Evolutionary conservation across 2,797 vertebrate genomes (phyloP), one percentile per base, ranked within the genome.

Genomic region (Poecilia wingei): DNA sequence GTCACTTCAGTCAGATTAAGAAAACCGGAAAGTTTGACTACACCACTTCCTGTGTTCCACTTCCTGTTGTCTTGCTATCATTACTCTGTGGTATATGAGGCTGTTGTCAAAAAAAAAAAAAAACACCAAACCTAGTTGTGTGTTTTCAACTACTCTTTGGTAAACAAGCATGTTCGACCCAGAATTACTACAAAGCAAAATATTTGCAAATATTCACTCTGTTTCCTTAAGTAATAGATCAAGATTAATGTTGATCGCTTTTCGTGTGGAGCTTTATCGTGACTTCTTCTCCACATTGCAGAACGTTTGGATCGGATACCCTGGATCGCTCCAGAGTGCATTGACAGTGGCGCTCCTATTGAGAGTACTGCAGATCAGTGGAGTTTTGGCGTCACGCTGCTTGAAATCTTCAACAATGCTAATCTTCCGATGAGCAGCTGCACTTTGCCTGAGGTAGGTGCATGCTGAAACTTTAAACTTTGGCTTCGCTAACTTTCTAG

Each of bases 321-420:
- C 0, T 99, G 97, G 98, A 97, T 97, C 0, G 97, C 98, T 2
- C 98, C 98, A 0, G 98, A 99, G 77, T 98, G 97, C 8, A 75
- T 99, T 1, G 89, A 94, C 0, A 93, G 93, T 0, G 85, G 91
- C 0, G 72, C 87, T 1, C 90, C 78, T 74, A 91, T 96, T 16
- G 93, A 94, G 70, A 92, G 86, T 0, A 93, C 96, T 0, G 95
- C 96, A 0, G 98, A 99, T 89, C 97, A 98, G 71, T 99, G 98
- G 98, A 97, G 98, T 81, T 99, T 99, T 6, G 98, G 98, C 0
- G 95, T 95, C 36, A 98, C 98, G 0, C 85, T 99, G 69, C 94
- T 99, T 47, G 98, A 99, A 84, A 98, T 99, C 91, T 99, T 97
- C 94, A 98, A 98, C 69, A 96, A 98, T 0, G 97, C 97, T 0